Evolutionary conservation across 92 coral and sea anemone species (phyloP).

Genomic region (Bergia puertoricense): DNA sequence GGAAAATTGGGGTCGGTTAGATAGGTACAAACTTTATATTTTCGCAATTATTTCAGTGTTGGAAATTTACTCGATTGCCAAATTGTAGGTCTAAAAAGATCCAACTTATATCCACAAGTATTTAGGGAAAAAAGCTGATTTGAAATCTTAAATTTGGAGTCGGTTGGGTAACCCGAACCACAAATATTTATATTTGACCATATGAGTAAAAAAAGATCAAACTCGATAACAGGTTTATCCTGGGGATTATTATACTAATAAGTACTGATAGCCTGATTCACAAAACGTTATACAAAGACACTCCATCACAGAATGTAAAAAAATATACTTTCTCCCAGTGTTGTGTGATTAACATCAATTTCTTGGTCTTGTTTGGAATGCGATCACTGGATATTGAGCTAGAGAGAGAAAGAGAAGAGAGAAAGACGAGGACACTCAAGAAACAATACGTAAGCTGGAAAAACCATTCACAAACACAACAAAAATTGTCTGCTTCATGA

Average conservation of each 20-base stretch:
- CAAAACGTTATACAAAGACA: background rate
- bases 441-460: background rate
- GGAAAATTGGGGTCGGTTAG: no score
- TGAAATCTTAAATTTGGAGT: background rate
- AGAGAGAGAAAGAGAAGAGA: background rate
- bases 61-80: no score
- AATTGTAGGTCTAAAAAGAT: no score
- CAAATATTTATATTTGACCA: background rate
- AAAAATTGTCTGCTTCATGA: no score
- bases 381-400: background rate
- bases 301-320: background rate
- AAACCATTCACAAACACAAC: background rate
- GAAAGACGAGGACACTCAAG: background rate
- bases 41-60: no score
- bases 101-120: no score
- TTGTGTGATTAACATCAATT: background rate
- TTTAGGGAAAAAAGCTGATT: background rate
- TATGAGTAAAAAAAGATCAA: background rate
- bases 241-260: no score
- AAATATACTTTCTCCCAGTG: background rate
- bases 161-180: background rate
- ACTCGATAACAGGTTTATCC: background rate
- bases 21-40: no score
- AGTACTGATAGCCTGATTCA: no score
- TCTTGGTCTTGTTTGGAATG: conserved; percentile 2